Percentiles rank a stretch among this genome's conserved stretches.
phyloP scores from a whole-genome alignment of 2,888 invertebrate genomes.

The Pterostichus madidus region DNA sequence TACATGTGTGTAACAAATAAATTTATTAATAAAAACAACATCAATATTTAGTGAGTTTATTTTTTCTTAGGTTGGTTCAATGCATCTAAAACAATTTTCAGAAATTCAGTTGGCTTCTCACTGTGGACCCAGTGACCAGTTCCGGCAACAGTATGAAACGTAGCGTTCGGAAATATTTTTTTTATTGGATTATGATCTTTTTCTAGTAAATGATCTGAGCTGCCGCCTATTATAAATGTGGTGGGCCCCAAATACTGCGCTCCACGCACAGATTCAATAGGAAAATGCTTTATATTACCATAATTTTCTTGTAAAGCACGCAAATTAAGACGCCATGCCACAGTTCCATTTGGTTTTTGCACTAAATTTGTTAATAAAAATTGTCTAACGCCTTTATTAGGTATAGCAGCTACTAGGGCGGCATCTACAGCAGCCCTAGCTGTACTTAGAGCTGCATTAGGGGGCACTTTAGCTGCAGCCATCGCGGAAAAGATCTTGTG shows the following conservation, averaged over 20 bases:
- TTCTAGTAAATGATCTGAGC: constrained; percentile 90
- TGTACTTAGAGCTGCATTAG: constrained; percentile 83
- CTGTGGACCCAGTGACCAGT: constrained; percentile 97
- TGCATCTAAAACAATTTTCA: constrained; percentile 74
- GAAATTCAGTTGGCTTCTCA: constrained; percentile 91
- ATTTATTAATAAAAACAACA: constrained; percentile 1
- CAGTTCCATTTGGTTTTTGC: constrained; percentile 75
- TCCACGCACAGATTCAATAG: constrained; percentile 76
- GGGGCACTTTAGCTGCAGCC: constrained; percentile 80
- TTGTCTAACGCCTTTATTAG: constrained; percentile 82
- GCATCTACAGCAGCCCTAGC: constrained; percentile 84
- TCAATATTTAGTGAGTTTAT: not conserved
- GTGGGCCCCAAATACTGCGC: constrained; percentile 84
- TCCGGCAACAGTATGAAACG: constrained; percentile 85
- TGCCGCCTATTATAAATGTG: constrained; percentile 90
- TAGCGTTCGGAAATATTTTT: constrained; percentile 85
- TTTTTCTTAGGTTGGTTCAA: constrained; percentile 11
- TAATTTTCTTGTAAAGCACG: constrained; percentile 85
- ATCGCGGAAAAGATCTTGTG: constrained; percentile 81
- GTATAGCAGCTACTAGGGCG: constrained; percentile 81
- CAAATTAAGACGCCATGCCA: constrained; percentile 90
- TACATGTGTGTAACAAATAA: constrained; percentile 1
- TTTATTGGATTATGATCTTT: constrained; percentile 82
- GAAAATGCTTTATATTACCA: constrained; percentile 83
- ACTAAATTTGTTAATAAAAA: constrained; percentile 93